Conservation (phyloP, 1,140 invertebrate species). For the Vanessa atalanta region DNA sequence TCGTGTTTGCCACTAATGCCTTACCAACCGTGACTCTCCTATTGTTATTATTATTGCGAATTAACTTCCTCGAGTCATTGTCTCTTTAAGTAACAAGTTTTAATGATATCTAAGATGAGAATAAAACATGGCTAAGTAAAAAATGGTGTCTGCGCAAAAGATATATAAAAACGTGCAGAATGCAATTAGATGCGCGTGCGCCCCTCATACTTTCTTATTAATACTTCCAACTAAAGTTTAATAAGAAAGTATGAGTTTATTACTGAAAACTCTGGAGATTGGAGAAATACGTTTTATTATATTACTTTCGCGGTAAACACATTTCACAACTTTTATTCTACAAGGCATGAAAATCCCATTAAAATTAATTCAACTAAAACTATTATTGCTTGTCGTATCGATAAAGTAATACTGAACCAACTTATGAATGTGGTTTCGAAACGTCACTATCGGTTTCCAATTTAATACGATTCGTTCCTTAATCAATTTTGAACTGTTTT, state of each 20-base stretch:
- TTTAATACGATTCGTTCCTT: conserved; percentile 81
- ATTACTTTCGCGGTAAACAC: conserved; percentile 67
- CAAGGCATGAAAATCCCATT: conserved; percentile 78
- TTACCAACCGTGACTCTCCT: conserved; percentile 67
- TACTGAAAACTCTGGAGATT: neutral
- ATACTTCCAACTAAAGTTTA: no score
- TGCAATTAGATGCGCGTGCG: conserved; percentile 66
- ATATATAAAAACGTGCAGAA: conserved; percentile 49
- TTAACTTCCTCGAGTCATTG: conserved; percentile 68
- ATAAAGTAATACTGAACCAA: conserved; percentile 76
- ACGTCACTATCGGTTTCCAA: conserved; percentile 80
- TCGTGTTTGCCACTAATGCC: conserved; percentile 64
- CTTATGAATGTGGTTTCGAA: conserved; percentile 80
- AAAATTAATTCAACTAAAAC: conserved; percentile 80
- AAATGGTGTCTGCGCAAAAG: conserved; percentile 33
- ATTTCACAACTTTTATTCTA: conserved; percentile 79
- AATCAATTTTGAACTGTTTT: conserved; percentile 73
- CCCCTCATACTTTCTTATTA: conserved; percentile 36
- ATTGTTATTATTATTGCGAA: conserved; percentile 73
- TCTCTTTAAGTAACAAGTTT: conserved; percentile 56
- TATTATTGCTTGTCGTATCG: conserved; percentile 76
- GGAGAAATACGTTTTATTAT: conserved; percentile 55
- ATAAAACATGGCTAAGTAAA: conserved; percentile 49
- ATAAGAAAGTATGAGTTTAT: no score
- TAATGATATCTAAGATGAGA: conserved; percentile 56